A percentile compares a stretch with the other conserved stretches of the same genome.
These are phyloP conservation scores for Cyrtodaria siliqua DNA, from an alignment of 2,888 invertebrate genomes.

Conservation along the genomic window DNA sequence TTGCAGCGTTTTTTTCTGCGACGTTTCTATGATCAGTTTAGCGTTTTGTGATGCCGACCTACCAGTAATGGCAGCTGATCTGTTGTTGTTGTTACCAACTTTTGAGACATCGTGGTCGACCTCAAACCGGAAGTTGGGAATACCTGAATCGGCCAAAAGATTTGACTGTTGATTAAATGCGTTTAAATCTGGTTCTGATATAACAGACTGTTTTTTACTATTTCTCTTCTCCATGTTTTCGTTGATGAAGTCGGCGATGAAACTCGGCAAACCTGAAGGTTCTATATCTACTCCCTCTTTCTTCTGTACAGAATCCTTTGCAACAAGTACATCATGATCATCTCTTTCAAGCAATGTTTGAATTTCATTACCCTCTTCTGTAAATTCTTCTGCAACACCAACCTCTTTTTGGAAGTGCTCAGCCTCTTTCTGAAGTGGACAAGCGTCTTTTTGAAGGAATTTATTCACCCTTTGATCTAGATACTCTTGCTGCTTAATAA, in stretches of 20 bases:
- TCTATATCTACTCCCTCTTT: constrained; percentile 33
- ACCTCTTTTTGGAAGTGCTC: not conserved
- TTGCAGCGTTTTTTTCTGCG: too few relatives aligned
- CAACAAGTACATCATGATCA: not conserved
- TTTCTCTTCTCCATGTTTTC: constrained; percentile 63
- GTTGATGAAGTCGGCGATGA: constrained; percentile 80
- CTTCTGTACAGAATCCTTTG: constrained; percentile 6
- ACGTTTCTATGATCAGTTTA: too few relatives aligned
- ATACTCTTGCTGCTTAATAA: constrained; percentile 68
- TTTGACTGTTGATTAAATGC: not conserved
- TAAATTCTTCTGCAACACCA: not conserved
- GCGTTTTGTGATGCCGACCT: too few relatives aligned
- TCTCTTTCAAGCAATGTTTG: not conserved
- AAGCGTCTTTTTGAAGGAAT: constrained; percentile 55
- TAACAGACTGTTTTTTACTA: constrained; percentile 16
- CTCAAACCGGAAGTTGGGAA: constrained; percentile 39
- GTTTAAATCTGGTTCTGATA: constrained; percentile 6
- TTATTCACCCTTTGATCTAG: constrained; percentile 70
- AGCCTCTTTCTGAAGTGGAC: not conserved
- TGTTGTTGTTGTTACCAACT: too few relatives aligned
- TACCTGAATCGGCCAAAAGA: not conserved
- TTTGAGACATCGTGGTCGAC: constrained; percentile 5
- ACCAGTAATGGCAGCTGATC: too few relatives aligned
- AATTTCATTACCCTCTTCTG: not conserved
- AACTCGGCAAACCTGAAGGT: constrained; percentile 74